Evolutionary conservation across 2,113 vertebrate genomes (phyloP).

Genomic region (Aphelocoma coerulescens): DNA sequence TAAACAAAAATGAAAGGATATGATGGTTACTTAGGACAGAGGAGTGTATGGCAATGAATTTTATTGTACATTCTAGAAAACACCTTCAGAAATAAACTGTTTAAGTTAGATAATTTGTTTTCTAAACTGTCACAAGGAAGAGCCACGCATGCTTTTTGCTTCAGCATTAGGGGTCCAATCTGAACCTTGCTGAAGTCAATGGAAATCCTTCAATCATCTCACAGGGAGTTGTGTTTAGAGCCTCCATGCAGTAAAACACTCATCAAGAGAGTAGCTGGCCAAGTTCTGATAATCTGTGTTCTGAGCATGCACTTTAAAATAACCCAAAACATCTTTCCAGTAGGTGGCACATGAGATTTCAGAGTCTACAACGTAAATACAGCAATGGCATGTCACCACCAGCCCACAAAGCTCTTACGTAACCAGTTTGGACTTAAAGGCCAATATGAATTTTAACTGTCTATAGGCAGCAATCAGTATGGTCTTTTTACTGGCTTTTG

Average conservation of each 20-base stretch:
- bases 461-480: neutral
- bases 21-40: neutral
- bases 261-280: neutral
- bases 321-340: constrained; percentile 2
- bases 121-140: neutral
- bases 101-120: neutral
- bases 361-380: neutral
- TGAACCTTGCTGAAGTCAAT: neutral
- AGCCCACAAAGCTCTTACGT: neutral
- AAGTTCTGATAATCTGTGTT: neutral
- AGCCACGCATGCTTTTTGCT: neutral
- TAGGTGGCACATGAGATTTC: constrained; percentile 13
- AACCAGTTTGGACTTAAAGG: neutral
- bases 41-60: neutral
- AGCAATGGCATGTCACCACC: neutral
- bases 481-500: constrained; percentile 6
- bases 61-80: neutral
- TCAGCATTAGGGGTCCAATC: neutral
- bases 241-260: neutral
- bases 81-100: neutral
- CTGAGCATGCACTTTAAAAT: neutral
- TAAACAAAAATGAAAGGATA: neutral
- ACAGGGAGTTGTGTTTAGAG: neutral
- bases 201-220: neutral
- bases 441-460: neutral